Conservation (phyloP, 2,888 invertebrate genomes). For the Chelonus formosanus region DNA sequence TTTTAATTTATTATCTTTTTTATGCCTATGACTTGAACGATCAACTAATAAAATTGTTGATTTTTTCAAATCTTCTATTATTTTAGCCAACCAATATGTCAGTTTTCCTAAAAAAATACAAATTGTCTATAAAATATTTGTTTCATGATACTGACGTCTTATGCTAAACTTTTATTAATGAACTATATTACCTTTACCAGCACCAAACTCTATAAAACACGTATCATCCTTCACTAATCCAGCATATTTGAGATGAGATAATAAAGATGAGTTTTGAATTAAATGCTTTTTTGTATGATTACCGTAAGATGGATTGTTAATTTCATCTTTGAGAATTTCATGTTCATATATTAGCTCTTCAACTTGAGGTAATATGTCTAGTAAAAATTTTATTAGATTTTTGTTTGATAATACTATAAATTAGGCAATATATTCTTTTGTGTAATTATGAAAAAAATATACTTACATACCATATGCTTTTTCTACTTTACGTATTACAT, state of each 20-base stretch:
- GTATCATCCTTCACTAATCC: constrained; percentile 71
- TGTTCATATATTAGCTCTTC: constrained; percentile 64
- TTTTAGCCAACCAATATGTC: constrained; percentile 78
- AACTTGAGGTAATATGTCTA: constrained; percentile 59
- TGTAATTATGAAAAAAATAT: neutral
- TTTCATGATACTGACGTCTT: neutral
- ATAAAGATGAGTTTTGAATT: constrained; percentile 79
- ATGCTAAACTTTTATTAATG: neutral
- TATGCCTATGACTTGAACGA: constrained; percentile 82
- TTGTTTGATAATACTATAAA: too few relatives aligned
- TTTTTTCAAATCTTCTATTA: constrained; percentile 66
- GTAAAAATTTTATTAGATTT: too few relatives aligned
- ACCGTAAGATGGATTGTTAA: constrained; percentile 69
- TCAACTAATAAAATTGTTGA: constrained; percentile 79
- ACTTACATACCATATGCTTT: constrained; percentile 51
- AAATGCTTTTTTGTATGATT: constrained; percentile 77
- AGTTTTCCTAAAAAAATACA: constrained; percentile 71
- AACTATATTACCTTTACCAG: constrained; percentile 80
- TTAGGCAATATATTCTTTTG: too few relatives aligned
- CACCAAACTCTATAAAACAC: constrained; percentile 87
- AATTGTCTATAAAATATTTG: neutral
- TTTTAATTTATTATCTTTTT: constrained; percentile 75
- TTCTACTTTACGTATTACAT: constrained; percentile 55
- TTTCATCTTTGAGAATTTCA: constrained; percentile 65
- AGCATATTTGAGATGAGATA: constrained; percentile 74